These are phyloP conservation scores for Megathymus violae DNA, from an alignment of 1,140 invertebrate genomes.

Conservation along the genomic window DNA sequence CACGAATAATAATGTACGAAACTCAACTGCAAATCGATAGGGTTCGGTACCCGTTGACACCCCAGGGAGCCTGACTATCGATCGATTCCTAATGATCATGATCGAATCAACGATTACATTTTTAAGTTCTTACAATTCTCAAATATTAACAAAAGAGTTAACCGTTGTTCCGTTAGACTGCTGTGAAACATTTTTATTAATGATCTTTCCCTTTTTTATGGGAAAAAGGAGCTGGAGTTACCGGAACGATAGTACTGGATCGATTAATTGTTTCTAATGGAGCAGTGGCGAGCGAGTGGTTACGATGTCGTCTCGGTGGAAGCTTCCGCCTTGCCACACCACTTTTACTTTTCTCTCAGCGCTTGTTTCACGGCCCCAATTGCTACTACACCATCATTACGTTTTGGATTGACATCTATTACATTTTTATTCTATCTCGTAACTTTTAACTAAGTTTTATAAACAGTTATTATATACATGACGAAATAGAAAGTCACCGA, in stretches of 20 bases:
- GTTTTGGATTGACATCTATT: too few relatives aligned
- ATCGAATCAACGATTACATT: constrained; percentile 64
- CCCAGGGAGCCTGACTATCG: constrained; percentile 54
- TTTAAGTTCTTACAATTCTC: constrained; percentile 45
- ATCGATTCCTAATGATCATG: constrained; percentile 75
- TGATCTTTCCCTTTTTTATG: constrained; percentile 40
- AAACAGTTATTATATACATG: too few relatives aligned
- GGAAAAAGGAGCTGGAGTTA: constrained; percentile 13
- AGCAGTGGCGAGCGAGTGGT: constrained; percentile 21
- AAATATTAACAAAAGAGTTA: constrained; percentile 64
- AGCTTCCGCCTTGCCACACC: constrained; percentile 61
- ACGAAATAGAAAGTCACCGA: too few relatives aligned
- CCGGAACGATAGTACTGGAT: constrained; percentile 14
- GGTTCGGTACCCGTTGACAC: constrained; percentile 45
- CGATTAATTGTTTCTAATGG: constrained; percentile 23
- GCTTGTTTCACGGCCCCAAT: constrained; percentile 42
- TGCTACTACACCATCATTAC: too few relatives aligned
- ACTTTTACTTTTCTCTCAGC: constrained; percentile 78
- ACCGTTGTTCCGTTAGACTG: constrained; percentile 47
- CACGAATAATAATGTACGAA: constrained; percentile 46
- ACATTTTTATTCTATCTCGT: too few relatives aligned
- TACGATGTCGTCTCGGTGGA: constrained; percentile 13
- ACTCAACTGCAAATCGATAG: constrained; percentile 51
- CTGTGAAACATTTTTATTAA: constrained; percentile 50
- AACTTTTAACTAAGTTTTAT: too few relatives aligned